Evolutionary conservation across 2,797 vertebrate genomes (phyloP).

Genomic region (Vespertilio murinus): DNA sequence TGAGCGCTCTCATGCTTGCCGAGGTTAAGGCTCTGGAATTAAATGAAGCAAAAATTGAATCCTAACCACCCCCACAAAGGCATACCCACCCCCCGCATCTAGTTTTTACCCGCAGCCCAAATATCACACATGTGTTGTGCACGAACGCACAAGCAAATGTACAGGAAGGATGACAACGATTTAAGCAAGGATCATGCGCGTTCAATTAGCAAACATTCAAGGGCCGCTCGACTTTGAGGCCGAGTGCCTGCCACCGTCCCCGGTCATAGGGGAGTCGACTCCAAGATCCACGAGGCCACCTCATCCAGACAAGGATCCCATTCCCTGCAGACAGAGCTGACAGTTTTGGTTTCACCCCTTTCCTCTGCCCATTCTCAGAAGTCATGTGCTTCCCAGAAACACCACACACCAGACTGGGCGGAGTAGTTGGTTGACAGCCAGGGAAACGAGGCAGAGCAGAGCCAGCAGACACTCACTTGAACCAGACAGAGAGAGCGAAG

Average conservation of each 20-base stretch:
- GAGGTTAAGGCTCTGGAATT: constrained; percentile 49
- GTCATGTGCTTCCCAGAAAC: constrained; percentile 76
- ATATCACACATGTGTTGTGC: not conserved
- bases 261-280: not conserved
- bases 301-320: not conserved
- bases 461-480: constrained; percentile 43
- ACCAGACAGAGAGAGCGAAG: constrained; percentile 62
- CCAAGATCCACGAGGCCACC: not conserved
- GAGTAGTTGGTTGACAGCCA: constrained; percentile 43
- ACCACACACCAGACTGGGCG: constrained; percentile 45
- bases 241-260: not conserved
- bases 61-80: not conserved
- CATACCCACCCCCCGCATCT: not conserved
- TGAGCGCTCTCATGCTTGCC: constrained; percentile 51
- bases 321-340: not conserved
- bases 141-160: not conserved
- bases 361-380: constrained; percentile 64
- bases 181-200: constrained; percentile 17
- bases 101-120: not conserved
- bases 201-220: constrained; percentile 31
- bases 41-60: constrained; percentile 48
- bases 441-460: constrained; percentile 31
- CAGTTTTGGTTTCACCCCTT: constrained; percentile 63
- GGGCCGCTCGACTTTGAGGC: not conserved
- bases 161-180: not conserved